Evolutionary conservation across 2,113 vertebrate genomes (phyloP).

Genomic region (Nycticorax nycticorax): DNA sequence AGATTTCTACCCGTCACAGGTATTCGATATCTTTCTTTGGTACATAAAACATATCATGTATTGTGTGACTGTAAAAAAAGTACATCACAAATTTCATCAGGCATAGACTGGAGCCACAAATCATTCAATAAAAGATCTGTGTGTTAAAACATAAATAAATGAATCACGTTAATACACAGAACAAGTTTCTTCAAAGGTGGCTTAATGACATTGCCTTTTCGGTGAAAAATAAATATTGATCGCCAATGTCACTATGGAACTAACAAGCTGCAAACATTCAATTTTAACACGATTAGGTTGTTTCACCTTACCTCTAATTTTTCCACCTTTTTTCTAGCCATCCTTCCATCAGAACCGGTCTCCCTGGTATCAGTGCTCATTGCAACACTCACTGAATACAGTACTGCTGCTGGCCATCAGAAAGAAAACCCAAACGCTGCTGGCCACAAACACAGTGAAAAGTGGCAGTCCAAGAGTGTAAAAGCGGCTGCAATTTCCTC

Average conservation of each 20-base stretch:
- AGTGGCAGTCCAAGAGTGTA: neutral
- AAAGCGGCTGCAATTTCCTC: neutral
- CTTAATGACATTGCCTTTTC: neutral
- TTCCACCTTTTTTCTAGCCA: neutral
- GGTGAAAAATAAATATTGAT: slow-evolving; percentile 33
- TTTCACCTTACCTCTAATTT: neutral
- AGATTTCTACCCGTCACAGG: slow-evolving; percentile 28
- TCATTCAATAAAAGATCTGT: slow-evolving; percentile 10
- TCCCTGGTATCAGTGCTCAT: neutral
- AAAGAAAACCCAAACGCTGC: neutral
- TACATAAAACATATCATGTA: slow-evolving; percentile 27
- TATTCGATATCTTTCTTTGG: slow-evolving; percentile 2
- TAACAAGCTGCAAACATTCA: slow-evolving; percentile 5
- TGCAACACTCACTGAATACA: neutral
- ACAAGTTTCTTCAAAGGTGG: slow-evolving; percentile 13
- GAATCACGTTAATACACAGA: neutral
- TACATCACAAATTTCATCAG: slow-evolving; percentile 36
- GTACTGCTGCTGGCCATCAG: neutral
- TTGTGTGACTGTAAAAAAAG: slow-evolving; percentile 32
- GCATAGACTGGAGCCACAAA: slow-evolving; percentile 2
- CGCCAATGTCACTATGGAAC: neutral
- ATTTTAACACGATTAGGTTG: neutral
- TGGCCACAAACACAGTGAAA: neutral
- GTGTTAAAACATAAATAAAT: slow-evolving; percentile 41
- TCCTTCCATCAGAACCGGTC: neutral